phyloP scores from a whole-genome alignment of 2,888 invertebrate species.

The Brachynemurus nebulosus region DNA sequence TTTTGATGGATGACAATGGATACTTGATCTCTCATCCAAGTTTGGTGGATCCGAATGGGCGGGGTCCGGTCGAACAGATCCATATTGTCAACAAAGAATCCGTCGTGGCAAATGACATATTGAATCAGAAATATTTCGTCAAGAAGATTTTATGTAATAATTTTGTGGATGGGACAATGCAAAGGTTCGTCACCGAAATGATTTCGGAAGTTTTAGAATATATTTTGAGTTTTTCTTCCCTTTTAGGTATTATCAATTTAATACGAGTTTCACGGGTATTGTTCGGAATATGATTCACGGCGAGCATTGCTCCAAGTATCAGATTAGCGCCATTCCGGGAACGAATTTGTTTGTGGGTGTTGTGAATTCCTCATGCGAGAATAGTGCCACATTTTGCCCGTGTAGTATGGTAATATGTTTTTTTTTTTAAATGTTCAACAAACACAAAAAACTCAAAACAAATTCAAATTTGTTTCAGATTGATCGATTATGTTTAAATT shows the following conservation, averaged over 20 bases:
- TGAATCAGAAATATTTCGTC: constrained; percentile 73
- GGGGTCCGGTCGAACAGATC: constrained; percentile 61
- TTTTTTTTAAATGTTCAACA: constrained; percentile 3
- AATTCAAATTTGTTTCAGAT: constrained; percentile 29
- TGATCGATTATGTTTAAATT: constrained; percentile 78
- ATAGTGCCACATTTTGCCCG: constrained; percentile 74
- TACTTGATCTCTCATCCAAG: constrained; percentile 80
- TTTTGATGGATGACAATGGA: constrained; percentile 80
- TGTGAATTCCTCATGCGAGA: constrained; percentile 75
- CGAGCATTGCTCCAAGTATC: constrained; percentile 79
- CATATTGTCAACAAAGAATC: constrained; percentile 88
- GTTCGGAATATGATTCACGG: constrained; percentile 74
- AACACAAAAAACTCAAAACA: constrained; percentile 3
- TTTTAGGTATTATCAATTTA: constrained; percentile 56
- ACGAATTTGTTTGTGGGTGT: constrained; percentile 84
- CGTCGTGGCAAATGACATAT: constrained; percentile 75
- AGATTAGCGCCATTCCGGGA: constrained; percentile 62
- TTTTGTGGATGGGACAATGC: constrained; percentile 72
- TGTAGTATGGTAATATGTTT: constrained; percentile 62
- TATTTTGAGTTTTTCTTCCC: not conserved
- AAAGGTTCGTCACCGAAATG: constrained; percentile 34
- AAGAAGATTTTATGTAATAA: constrained; percentile 73
- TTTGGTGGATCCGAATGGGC: constrained; percentile 50
- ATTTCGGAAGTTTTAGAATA: not conserved
- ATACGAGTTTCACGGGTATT: constrained; percentile 60